A percentile compares a stretch with the other conserved stretches of the same genome.
Conservation (phyloP, 2,797 vertebrate genomes). For the Myotis daubentonii region DNA sequence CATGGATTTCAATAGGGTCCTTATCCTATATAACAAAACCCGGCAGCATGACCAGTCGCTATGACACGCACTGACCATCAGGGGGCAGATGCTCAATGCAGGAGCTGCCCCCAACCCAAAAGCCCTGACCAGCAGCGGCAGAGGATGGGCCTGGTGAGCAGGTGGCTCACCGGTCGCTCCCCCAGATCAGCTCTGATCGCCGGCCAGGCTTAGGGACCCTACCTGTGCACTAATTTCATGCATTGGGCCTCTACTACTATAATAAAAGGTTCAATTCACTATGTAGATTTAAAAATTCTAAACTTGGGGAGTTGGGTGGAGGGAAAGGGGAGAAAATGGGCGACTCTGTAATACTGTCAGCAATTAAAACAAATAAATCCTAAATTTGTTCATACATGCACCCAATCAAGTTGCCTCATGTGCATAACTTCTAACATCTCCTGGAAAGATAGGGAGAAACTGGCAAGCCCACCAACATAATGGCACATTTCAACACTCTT, state of each 20-base stretch:
- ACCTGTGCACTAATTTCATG: no score
- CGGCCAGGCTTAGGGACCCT: no score
- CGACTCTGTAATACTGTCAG: no score
- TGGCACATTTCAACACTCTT: background rate
- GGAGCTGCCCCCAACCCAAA: no score
- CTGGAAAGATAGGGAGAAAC: background rate
- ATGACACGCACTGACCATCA: no score
- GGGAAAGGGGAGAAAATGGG: no score
- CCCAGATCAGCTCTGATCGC: no score
- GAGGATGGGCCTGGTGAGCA: no score
- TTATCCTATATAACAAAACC: no score
- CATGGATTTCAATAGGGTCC: background rate
- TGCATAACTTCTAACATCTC: background rate
- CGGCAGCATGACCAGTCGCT: no score
- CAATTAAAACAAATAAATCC: background rate
- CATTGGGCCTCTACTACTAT: background rate
- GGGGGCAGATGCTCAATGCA: no score
- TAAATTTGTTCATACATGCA: background rate
- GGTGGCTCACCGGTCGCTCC: no score
- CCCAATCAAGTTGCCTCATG: background rate
- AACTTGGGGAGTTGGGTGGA: background rate
- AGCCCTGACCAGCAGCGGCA: fast-evolving
- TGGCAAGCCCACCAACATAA: background rate
- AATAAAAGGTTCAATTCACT: background rate
- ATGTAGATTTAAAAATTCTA: background rate